phyloP scores from a whole-genome alignment of 2,113 vertebrate species.

The Sus scrofa region T2T-Sscrofa CM000819.6:41641501-41642000 shows the following conservation, averaged over 20 bases:
- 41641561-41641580: neutral
- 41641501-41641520: no score
- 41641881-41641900: neutral
- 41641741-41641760: neutral
- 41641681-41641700: neutral
- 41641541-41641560: no score
- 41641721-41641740: neutral
- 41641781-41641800: neutral
- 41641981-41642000: constrained; percentile 25
- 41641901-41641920: neutral
- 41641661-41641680: neutral
- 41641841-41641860: neutral
- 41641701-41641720: neutral
- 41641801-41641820: neutral
- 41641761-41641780: constrained; percentile 17
- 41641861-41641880: neutral
- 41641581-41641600: neutral
- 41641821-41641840: neutral
- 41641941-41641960: neutral
- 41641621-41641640: neutral
- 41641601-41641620: neutral
- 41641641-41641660: neutral
- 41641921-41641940: neutral
- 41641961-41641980: neutral
- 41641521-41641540: no score